Conservation (phyloP, 2,113 vertebrate genomes). For the Nycticorax nycticorax region DNA sequence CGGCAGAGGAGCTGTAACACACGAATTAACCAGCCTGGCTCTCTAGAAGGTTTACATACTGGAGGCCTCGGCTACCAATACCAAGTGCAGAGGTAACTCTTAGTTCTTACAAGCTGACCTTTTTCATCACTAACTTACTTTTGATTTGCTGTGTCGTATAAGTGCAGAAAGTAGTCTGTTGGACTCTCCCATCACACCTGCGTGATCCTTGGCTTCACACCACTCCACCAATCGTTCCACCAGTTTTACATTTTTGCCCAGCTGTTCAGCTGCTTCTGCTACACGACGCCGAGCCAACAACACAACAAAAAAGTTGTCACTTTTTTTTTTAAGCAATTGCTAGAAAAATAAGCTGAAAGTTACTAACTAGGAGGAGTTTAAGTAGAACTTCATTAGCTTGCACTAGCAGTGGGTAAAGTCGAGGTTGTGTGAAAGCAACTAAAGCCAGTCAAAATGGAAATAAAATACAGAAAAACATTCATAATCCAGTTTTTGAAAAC, state of each 20-base stretch:
- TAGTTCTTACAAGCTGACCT: background rate
- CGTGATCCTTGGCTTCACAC: constrained; percentile 98
- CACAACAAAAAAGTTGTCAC: constrained; percentile 46
- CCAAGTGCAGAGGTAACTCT: background rate
- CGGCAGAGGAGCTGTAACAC: background rate
- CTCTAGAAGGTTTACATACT: background rate
- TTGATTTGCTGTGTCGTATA: constrained; percentile 97
- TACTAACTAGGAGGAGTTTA: background rate
- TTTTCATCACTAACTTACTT: constrained; percentile 78
- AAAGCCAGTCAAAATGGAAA: background rate
- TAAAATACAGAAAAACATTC: background rate
- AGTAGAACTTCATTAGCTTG: background rate
- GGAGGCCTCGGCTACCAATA: background rate
- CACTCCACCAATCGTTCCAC: constrained; percentile 95
- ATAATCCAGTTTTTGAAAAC: background rate
- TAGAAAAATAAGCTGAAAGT: constrained; percentile 32
- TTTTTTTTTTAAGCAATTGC: background rate
- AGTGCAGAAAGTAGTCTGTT: constrained; percentile 96
- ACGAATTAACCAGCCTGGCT: background rate
- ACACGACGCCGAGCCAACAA: constrained; percentile 31
- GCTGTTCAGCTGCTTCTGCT: constrained; percentile 95
- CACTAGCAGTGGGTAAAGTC: background rate
- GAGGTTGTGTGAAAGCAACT: background rate
- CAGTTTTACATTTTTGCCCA: constrained; percentile 91
- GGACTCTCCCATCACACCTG: constrained; percentile 98